A percentile compares a stretch with the other conserved stretches of the same genome.
These are phyloP conservation scores for Neoniphon sammara DNA, from an alignment of 2,797 vertebrate genomes.

Conservation along the genomic window DNA sequence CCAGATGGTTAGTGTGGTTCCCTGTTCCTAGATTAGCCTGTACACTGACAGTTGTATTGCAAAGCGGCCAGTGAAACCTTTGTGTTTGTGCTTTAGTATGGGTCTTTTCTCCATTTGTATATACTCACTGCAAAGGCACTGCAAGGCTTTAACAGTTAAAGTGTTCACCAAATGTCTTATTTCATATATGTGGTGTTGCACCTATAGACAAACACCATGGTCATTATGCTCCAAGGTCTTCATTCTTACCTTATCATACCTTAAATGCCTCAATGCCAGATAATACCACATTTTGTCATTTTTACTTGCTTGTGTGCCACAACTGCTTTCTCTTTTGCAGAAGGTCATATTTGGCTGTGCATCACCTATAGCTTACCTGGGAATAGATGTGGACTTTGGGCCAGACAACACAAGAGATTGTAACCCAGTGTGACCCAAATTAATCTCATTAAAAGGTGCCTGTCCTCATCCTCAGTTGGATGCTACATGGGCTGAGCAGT, in stretches of 20 bases:
- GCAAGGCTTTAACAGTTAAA: neutral
- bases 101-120: neutral
- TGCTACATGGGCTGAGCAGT: slow-evolving; percentile 10
- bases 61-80: neutral
- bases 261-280: neutral
- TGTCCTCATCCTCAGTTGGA: slow-evolving; percentile 37
- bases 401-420: slow-evolving; percentile 4
- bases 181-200: neutral
- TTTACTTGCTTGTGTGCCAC: neutral
- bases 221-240: neutral
- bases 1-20: slow-evolving; percentile 83
- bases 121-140: neutral
- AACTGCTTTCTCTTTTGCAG: too few species aligned
- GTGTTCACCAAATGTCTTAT: neutral
- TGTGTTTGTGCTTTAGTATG: neutral
- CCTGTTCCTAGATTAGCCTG: slow-evolving; percentile 21
- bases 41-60: neutral
- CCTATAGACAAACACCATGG: too few species aligned
- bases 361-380: slow-evolving; percentile 42
- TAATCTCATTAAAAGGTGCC: slow-evolving; percentile 66
- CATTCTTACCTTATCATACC: neutral
- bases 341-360: neutral
- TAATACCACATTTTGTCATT: neutral
- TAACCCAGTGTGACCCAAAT: slow-evolving; percentile 26
- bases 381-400: slow-evolving; percentile 46